Percentiles rank a stretch among this genome's conserved stretches.
Evolutionary conservation across 2,113 vertebrate genomes (phyloP).

Genomic region (Eptesicus fuscus): DNA sequence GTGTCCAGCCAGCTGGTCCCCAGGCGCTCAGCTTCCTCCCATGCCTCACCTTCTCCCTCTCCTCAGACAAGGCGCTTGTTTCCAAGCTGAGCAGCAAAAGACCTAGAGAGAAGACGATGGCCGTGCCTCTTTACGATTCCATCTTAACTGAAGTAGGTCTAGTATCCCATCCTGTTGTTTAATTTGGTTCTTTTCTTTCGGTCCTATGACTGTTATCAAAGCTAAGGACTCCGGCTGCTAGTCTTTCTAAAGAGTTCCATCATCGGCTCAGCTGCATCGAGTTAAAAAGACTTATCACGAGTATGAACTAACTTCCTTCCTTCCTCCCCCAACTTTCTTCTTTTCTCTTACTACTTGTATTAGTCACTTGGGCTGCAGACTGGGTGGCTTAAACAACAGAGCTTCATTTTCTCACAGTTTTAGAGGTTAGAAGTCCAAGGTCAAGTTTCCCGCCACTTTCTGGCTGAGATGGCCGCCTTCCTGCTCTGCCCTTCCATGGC

Average conservation of each 20-base stretch:
- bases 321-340: background rate
- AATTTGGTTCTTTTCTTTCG: background rate
- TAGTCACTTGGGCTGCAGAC: background rate
- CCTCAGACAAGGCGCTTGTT: background rate
- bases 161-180: rapidly evolving
- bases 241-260: background rate
- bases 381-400: background rate
- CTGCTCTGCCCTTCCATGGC: background rate
- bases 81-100: background rate
- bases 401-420: background rate
- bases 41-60: background rate
- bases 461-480: background rate
- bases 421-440: background rate
- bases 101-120: background rate
- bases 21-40: rapidly evolving
- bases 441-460: background rate
- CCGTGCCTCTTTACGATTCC: background rate
- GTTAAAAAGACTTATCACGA: background rate
- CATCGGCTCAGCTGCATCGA: rapidly evolving
- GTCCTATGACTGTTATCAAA: background rate
- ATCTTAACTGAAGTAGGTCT: background rate
- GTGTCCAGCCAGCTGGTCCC: background rate
- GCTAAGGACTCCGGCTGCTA: background rate
- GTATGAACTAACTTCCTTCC: background rate
- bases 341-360: background rate